Evolutionary conservation across 2,888 invertebrate species (phyloP).

Genomic region (Lathronympha strigana): DNA sequence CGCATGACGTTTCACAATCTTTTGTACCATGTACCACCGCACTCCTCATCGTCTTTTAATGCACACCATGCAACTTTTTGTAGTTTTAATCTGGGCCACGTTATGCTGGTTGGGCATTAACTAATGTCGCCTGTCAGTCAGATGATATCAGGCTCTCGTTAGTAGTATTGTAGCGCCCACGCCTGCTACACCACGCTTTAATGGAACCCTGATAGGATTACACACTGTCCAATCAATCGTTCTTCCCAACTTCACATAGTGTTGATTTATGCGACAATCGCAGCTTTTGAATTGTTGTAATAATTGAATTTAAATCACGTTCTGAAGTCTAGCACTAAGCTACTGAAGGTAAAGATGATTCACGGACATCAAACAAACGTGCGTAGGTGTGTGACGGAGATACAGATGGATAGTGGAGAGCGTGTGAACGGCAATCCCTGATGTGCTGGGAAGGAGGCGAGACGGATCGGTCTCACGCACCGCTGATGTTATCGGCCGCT

Average conservation of each 20-base stretch:
- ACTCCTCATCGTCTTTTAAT: slow-evolving; percentile 66
- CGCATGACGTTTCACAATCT: slow-evolving; percentile 76
- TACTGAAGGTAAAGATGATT: slow-evolving; percentile 51
- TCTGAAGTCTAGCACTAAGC: slow-evolving; percentile 22
- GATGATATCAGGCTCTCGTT: slow-evolving; percentile 76
- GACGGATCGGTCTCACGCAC: slow-evolving; percentile 72
- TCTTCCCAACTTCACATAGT: slow-evolving; percentile 56
- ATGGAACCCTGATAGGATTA: slow-evolving; percentile 70
- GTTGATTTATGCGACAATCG: slow-evolving; percentile 55
- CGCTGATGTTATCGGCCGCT: slow-evolving; percentile 66
- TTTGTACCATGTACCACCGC: slow-evolving; percentile 69
- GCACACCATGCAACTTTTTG: slow-evolving; percentile 64
- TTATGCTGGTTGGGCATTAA: slow-evolving; percentile 67
- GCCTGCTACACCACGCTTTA: slow-evolving; percentile 59
- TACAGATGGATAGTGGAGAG: slow-evolving; percentile 59
- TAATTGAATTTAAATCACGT: slow-evolving; percentile 29
- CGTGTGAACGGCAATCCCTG: slow-evolving; percentile 65
- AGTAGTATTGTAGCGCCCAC: slow-evolving; percentile 78
- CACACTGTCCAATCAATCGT: slow-evolving; percentile 63
- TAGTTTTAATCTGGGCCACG: slow-evolving; percentile 63
- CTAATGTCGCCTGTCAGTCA: slow-evolving; percentile 74
- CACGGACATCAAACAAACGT: slow-evolving; percentile 57
- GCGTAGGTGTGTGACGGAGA: slow-evolving; percentile 68
- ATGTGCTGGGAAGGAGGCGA: slow-evolving; percentile 54
- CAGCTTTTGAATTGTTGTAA: slow-evolving; percentile 35